These are phyloP conservation scores for Leptogaster cylindrica DNA, from an alignment of 2,888 invertebrate genomes.

Conservation along the genomic window DNA sequence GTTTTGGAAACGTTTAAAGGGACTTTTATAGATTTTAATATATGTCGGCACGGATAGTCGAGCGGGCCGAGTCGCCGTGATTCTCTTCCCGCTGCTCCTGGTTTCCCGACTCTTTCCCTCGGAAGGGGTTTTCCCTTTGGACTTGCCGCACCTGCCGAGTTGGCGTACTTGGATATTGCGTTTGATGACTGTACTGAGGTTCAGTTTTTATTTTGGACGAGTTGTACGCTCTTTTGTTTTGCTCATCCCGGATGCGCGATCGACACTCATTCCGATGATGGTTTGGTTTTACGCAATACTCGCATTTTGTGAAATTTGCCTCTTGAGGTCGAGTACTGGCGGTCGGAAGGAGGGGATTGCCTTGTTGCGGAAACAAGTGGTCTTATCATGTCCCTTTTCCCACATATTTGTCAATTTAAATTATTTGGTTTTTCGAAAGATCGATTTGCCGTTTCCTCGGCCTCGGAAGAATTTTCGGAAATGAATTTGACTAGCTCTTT, in stretches of 20 bases:
- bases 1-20: background rate
- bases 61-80: background rate
- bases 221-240: background rate
- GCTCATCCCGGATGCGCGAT: background rate
- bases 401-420: background rate
- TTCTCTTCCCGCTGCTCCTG: background rate
- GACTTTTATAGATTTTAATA: background rate
- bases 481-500: too few species aligned
- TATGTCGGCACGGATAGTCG: background rate
- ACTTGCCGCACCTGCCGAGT: background rate
- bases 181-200: background rate
- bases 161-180: background rate
- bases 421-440: background rate
- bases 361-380: background rate
- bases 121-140: background rate
- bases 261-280: background rate
- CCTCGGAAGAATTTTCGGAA: too few species aligned
- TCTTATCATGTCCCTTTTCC: conserved; percentile 4
- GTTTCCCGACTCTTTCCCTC: background rate
- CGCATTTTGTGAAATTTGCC: background rate
- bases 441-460: too few species aligned
- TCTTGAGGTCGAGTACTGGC: background rate
- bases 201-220: background rate
- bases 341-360: background rate
- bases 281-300: background rate